phyloP scores from a whole-genome alignment of 2,888 invertebrate species.

The Phortica okadai region DNA sequence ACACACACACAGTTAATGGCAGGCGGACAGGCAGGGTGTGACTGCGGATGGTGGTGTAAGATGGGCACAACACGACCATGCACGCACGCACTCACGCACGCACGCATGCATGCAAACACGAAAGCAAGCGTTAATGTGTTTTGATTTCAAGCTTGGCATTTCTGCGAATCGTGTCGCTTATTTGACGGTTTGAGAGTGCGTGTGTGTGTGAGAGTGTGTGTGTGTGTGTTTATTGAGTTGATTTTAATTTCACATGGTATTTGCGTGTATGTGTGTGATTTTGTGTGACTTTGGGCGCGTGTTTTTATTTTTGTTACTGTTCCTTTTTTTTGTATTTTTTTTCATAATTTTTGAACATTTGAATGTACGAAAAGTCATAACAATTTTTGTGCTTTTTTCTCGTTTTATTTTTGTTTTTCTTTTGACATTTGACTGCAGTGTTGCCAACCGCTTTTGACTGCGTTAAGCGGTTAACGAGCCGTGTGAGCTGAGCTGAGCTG shows the following conservation, averaged over 20 bases:
- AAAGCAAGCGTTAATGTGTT: constrained; percentile 67
- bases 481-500: neutral
- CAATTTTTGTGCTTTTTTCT: constrained; percentile 41
- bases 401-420: constrained; percentile 48
- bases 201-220: constrained; percentile 39
- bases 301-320: constrained; percentile 52
- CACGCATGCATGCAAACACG: constrained; percentile 23
- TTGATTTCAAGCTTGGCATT: constrained; percentile 61
- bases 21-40: constrained; percentile 46
- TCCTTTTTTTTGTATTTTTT: neutral
- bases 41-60: neutral
- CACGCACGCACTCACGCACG: constrained; percentile 21
- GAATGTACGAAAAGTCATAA: constrained; percentile 16
- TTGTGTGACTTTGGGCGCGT: constrained; percentile 49
- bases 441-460: constrained; percentile 41
- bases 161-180: constrained; percentile 31
- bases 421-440: constrained; percentile 30
- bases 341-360: constrained; percentile 5
- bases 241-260: constrained; percentile 56
- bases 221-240: constrained; percentile 44
- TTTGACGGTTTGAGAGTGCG: constrained; percentile 16
- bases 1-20: constrained; percentile 36
- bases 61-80: constrained; percentile 41
- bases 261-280: constrained; percentile 12
- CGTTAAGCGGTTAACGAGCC: neutral